Evolutionary conservation across 2,797 vertebrate species (phyloP), one percentile per base, ranked within the genome.

Genomic region (Gymnodraco acuticeps): DNA sequence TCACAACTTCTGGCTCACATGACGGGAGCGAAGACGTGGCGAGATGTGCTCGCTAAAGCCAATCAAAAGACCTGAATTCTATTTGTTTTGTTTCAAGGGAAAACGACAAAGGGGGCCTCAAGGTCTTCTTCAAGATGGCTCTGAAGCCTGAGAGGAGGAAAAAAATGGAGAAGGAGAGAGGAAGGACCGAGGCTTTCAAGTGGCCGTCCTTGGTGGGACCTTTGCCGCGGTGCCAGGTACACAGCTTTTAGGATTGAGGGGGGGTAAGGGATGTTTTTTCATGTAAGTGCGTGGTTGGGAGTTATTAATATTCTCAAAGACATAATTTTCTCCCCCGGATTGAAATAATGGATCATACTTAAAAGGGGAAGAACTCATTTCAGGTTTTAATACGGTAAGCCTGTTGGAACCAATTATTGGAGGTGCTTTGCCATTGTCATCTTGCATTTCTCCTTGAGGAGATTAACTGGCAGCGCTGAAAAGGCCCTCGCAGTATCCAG

Each of bases 81-180:
- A 85, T 97, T 96, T 97, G 92, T 96, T 95, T 96, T 95, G 75
- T 96, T 98, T 97, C 91, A 96, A 99, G 97, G 97, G 97, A 98
- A 87, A 96, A 88, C 16, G 97, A 98, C 95, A 98, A 97, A 96
- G 97, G 90, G 87, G 91, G 96, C 93, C 97, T 96, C 85, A 97
- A 99, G 95, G 97, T 95, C 87, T 97, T 97, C 95, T 98, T 98
- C 95, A 96, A 97, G 94, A 94, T 95, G 66, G 83, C 96, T 92
- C 87, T 96, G 95, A 96, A 95, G 90, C 95, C 95, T 65, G 84
- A 95, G 96, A 90, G 91, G 94, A 65, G 76, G 74, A 85, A 70
- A 70, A 27, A 56, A 23, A 64, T 45, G 48, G 71, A 9, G 62
- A 17, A 41, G 14, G 12, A 27, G 82, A 55, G 59, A 67, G 64